Evolutionary conservation across 2,113 vertebrate species (phyloP).

Genomic region (Crotalus tigris): DNA sequence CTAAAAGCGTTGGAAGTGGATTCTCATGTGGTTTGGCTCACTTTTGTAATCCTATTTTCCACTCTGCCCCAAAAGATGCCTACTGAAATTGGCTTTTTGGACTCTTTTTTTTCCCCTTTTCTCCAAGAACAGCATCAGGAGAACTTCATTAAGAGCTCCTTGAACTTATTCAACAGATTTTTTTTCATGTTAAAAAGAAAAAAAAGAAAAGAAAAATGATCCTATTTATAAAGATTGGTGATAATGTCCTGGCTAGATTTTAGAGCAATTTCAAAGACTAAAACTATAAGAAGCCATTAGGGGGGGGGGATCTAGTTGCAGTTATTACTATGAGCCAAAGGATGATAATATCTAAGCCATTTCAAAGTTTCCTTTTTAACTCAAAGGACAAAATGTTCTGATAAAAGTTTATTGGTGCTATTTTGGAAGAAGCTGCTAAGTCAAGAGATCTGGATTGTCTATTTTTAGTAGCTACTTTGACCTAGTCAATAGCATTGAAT

Average conservation of each 20-base stretch:
- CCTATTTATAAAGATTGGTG: slow-evolving; percentile 50
- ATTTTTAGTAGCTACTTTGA: too few species aligned
- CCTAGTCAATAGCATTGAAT: too few species aligned
- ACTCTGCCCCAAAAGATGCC: neutral
- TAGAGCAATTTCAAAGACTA: slow-evolving; percentile 39
- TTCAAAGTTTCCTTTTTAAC: slow-evolving; percentile 49
- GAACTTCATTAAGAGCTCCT: slow-evolving; percentile 18
- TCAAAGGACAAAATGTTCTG: slow-evolving; percentile 37
- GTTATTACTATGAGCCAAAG: slow-evolving; percentile 48
- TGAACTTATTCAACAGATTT: slow-evolving; percentile 20
- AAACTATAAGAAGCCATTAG: slow-evolving; percentile 55
- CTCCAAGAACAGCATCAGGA: neutral
- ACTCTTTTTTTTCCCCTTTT: slow-evolving; percentile 13
- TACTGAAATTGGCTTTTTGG: neutral
- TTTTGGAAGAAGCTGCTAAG: slow-evolving; percentile 3
- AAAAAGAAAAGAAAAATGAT: slow-evolving; percentile 17
- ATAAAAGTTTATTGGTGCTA: slow-evolving; percentile 6
- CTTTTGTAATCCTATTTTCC: neutral
- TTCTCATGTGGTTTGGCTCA: neutral
- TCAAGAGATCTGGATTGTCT: too few species aligned
- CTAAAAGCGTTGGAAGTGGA: neutral
- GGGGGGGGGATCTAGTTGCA: slow-evolving; percentile 39
- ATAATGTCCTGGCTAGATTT: slow-evolving; percentile 41
- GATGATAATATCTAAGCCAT: slow-evolving; percentile 52
- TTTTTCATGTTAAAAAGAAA: neutral